phyloP scores from a whole-genome alignment of 2,797 vertebrate genomes.

The Masticophis lateralis region DNA sequence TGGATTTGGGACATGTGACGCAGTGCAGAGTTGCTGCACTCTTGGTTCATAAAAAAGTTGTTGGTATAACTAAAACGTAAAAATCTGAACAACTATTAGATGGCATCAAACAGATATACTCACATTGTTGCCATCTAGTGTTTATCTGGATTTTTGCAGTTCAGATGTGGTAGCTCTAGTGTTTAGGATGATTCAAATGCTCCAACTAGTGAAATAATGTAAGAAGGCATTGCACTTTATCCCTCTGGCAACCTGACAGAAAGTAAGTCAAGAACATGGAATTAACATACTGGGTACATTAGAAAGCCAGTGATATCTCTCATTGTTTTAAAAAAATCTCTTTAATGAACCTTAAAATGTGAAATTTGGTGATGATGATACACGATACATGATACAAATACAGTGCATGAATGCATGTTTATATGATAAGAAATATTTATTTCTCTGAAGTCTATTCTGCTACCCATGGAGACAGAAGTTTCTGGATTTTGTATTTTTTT shows the following conservation, averaged over 20 bases:
- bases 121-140: not conserved
- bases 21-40: not conserved
- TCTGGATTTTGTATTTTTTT: not conserved
- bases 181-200: not conserved
- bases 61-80: not conserved
- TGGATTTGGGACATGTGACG: not conserved
- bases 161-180: not conserved
- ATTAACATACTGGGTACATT: not conserved
- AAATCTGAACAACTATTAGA: not conserved
- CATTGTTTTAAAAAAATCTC: not conserved
- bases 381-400: not conserved
- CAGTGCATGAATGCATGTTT: not conserved
- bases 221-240: not conserved
- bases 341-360: not conserved
- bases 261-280: not conserved
- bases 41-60: not conserved
- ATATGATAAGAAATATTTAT: not conserved
- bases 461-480: not conserved
- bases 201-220: not conserved
- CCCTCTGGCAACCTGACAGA: not conserved
- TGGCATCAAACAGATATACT: not conserved
- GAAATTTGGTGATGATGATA: no score
- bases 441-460: not conserved
- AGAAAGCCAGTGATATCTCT: no score
- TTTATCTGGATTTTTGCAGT: not conserved